Evolutionary conservation across 2,797 vertebrate genomes (phyloP).

Genomic region (Artibeus lituratus): DNA sequence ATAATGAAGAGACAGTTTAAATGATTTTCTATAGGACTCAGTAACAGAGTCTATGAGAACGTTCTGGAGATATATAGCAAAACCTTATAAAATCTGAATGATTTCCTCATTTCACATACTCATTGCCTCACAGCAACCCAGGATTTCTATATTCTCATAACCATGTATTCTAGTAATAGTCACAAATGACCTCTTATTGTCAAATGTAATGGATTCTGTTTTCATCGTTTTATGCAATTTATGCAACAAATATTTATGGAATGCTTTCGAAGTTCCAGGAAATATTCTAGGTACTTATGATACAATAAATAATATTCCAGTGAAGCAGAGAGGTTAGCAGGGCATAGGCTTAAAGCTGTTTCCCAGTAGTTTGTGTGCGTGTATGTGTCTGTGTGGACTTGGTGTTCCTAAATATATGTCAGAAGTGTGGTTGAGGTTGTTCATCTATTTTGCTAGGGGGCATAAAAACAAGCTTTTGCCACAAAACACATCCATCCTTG

Average conservation of each 20-base stretch:
- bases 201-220: constrained; percentile 26
- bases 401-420: not conserved
- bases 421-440: not conserved
- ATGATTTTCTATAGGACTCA: not conserved
- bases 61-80: not conserved
- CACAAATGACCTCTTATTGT: not conserved
- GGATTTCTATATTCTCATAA: not conserved
- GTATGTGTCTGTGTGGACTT: not conserved
- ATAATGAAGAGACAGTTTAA: not conserved
- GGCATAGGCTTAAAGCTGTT: not conserved
- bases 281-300: not conserved
- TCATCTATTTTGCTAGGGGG: not conserved
- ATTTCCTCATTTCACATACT: not conserved
- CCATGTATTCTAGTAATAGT: not conserved
- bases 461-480: not conserved
- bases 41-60: not conserved
- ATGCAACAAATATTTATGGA: constrained; percentile 11
- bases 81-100: not conserved
- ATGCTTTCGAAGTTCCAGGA: not conserved
- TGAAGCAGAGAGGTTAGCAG: not conserved
- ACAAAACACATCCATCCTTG: not conserved
- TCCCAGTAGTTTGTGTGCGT: not conserved
- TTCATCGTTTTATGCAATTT: not conserved
- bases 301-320: not conserved
- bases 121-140: not conserved